Percentiles rank a stretch among this genome's conserved stretches.
phyloP scores from a whole-genome alignment of 1,140 invertebrate species.

The Scaptomyza pallida region DNA sequence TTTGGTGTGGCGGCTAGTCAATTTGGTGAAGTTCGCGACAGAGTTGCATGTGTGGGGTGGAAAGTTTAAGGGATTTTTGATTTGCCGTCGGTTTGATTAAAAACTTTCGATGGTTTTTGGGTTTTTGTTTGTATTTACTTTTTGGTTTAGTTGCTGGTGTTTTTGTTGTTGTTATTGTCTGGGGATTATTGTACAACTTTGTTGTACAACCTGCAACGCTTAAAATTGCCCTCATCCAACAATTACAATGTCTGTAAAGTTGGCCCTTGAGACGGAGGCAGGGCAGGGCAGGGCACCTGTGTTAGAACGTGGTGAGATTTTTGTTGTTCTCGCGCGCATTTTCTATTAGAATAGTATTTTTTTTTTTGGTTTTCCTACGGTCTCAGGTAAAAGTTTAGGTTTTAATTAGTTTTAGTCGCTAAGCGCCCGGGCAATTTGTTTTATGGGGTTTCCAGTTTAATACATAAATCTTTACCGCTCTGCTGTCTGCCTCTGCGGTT shows the following conservation, averaged over 20 bases:
- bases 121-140: constrained; percentile 40
- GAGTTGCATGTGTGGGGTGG: background rate
- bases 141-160: constrained; percentile 18
- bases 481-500: constrained; percentile 23
- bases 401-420: constrained; percentile 57
- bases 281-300: background rate
- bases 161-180: background rate
- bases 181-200: constrained; percentile 53
- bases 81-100: constrained; percentile 48
- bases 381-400: constrained; percentile 48
- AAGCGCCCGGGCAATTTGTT: constrained; percentile 32
- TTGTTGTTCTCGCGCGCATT: constrained; percentile 31
- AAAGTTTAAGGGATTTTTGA: constrained; percentile 45
- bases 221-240: constrained; percentile 32
- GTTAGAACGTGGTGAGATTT: constrained; percentile 4
- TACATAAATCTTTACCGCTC: constrained; percentile 43
- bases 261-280: background rate
- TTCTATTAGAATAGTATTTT: constrained; percentile 51
- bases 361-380: too few relatives aligned
- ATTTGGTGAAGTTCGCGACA: constrained; percentile 18
- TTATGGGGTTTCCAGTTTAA: constrained; percentile 32
- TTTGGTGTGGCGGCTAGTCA: background rate
- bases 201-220: constrained; percentile 35
- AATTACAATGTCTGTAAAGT: constrained; percentile 51
- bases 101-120: constrained; percentile 45